phyloP scores from a whole-genome alignment of 2,113 vertebrate genomes.

The Epinephelus fuscoguttatus region DNA sequence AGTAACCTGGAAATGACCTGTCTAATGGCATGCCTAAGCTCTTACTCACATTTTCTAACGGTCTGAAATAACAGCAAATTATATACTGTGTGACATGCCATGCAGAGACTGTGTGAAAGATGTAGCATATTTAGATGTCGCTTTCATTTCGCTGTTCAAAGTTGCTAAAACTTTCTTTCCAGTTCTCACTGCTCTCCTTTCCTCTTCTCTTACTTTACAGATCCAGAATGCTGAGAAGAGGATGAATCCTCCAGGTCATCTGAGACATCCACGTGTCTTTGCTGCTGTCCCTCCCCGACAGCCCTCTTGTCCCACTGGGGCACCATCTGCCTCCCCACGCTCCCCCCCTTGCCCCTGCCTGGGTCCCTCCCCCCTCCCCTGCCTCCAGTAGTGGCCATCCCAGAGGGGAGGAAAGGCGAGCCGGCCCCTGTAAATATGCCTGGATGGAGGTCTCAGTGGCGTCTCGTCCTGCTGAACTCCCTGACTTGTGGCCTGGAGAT shows the following conservation, averaged over 20 bases:
- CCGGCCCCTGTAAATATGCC: constrained; percentile 81
- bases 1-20: constrained; percentile 9
- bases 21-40: neutral
- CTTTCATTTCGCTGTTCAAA: neutral
- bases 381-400: constrained; percentile 59
- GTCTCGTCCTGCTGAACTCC: constrained; percentile 86
- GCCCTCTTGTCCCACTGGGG: constrained; percentile 49
- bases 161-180: neutral
- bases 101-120: neutral
- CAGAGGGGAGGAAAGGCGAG: constrained; percentile 65
- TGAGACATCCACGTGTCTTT: constrained; percentile 59
- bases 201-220: constrained; percentile 49
- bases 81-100: neutral
- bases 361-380: constrained; percentile 24
- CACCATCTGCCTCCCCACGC: constrained; percentile 47
- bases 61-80: neutral
- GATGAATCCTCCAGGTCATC: constrained; percentile 77
- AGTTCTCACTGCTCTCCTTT: neutral
- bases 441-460: constrained; percentile 87
- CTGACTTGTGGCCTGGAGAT: constrained; percentile 89
- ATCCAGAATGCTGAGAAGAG: constrained; percentile 80
- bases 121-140: neutral
- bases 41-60: neutral
- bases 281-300: constrained; percentile 56
- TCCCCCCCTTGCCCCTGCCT: constrained; percentile 23